Conservation (phyloP, 2,888 invertebrate species). For the Mythimna loreyi region DNA sequence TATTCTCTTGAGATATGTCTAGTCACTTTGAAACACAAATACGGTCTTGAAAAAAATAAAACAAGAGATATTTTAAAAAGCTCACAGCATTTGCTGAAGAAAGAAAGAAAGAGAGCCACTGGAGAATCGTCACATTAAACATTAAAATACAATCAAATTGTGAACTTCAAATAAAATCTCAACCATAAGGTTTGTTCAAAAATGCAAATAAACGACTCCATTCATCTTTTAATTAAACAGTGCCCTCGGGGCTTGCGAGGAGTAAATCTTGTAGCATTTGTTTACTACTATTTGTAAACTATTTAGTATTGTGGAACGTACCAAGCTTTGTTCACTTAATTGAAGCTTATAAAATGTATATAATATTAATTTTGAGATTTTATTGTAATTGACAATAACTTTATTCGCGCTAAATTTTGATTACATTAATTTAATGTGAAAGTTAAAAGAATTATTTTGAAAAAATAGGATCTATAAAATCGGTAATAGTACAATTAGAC, state of each 20-base stretch:
- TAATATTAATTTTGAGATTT: too few relatives aligned
- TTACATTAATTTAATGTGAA: too few relatives aligned
- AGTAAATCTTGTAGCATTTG: slow-evolving; percentile 34
- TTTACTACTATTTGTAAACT: too few relatives aligned
- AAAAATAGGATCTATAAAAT: too few relatives aligned
- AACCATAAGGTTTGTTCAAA: slow-evolving; percentile 2
- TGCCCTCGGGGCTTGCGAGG: slow-evolving; percentile 22
- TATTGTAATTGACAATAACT: too few relatives aligned
- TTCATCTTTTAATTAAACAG: slow-evolving; percentile 39
- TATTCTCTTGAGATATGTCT: not conserved
- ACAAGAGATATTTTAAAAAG: too few relatives aligned
- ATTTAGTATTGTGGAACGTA: slow-evolving; percentile 24
- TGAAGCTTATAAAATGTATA: slow-evolving; percentile 30
- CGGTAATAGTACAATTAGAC: too few relatives aligned
- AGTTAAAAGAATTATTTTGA: too few relatives aligned
- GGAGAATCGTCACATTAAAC: not conserved
- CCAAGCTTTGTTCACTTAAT: slow-evolving; percentile 36
- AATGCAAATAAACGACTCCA: slow-evolving; percentile 24
- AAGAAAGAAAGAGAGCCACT: not conserved
- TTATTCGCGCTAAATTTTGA: too few relatives aligned
- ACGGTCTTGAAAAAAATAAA: not conserved
- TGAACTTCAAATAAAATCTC: slow-evolving; percentile 9
- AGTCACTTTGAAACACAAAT: not conserved
- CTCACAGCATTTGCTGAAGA: not conserved
- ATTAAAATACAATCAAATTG: slow-evolving; percentile 15